Evolutionary conservation across 2,113 vertebrate genomes (phyloP), one percentile per base, ranked within the genome.

Genomic region (Trematomus loennbergii): DNA sequence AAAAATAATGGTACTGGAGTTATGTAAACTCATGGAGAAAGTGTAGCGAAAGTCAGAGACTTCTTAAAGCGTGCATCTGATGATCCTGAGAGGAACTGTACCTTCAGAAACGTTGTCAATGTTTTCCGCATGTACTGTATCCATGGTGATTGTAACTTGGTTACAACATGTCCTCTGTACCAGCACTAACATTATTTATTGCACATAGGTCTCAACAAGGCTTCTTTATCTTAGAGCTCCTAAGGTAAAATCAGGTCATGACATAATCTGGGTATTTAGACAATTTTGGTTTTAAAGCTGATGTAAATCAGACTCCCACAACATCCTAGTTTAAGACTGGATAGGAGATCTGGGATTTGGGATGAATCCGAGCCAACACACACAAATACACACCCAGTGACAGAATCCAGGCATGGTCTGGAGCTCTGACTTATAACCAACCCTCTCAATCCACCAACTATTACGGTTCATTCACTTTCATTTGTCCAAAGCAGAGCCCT

Each of bases 391-490:
- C 76, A 60, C 29, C 17, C 40, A 72, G 9, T 83, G 83, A 93
- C 55, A 79, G 48, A 84, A 79, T 78, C 80, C 88, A 93, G 86
- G 78, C 87, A 48, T 4, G 45, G 49, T 73, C 79, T 66, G 45
- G 33, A 77, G 71, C 49, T 60, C 73, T 89, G 87, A 89, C 50
- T 82, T 86, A 88, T 59, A 40, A 73, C 69, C 59, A 74, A 60
- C 58, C 60, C 53, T 67, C 74, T 86, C 58, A 67, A 65, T 83
- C 77, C 78, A 81, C 49, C 71, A 71, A 52, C 63, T 85, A 74
- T 89, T 85, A 72, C 2, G 0, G 18, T 61, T 61, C 73, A 81
- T 76, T 89, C 77, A 86, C 67, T 81, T 76, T 85, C 58, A 75
- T 85, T 78, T 79, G 84, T 67, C 78, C 76, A 67, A 71, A 72